These are phyloP conservation scores for Aradophagus sp. DNA, from an alignment of 1,140 invertebrate species.

Conservation along the genomic window DNA sequence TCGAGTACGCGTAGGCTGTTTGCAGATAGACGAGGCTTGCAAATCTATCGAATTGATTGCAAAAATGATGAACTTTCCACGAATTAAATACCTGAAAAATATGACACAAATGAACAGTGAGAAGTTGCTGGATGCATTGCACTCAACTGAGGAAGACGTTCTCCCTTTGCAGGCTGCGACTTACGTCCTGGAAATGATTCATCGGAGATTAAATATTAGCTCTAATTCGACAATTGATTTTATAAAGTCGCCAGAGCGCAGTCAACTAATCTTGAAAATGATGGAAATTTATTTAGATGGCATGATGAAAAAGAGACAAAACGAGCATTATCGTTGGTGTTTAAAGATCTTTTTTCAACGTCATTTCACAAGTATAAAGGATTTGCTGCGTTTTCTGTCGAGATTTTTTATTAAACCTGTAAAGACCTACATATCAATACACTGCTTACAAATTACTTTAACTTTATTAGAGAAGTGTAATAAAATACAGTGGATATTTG, in stretches of 20 bases:
- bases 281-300: conserved; percentile 62
- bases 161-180: conserved; percentile 69
- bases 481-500: conserved; percentile 51
- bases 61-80: conserved; percentile 62
- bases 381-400: conserved; percentile 64
- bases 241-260: conserved; percentile 61
- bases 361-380: conserved; percentile 62
- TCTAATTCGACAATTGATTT: conserved; percentile 61
- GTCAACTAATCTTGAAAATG: conserved; percentile 63
- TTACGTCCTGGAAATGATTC: conserved; percentile 71
- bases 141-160: conserved; percentile 59
- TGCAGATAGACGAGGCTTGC: conserved; percentile 56
- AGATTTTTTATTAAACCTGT: conserved; percentile 68
- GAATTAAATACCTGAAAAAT: conserved; percentile 37
- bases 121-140: conserved; percentile 63
- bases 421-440: conserved; percentile 60
- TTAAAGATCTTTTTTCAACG: conserved; percentile 69
- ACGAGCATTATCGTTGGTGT: conserved; percentile 66
- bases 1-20: conserved; percentile 62
- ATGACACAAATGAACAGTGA: conserved; percentile 67
- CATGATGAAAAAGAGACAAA: conserved; percentile 13
- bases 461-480: conserved; percentile 57
- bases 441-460: conserved; percentile 62
- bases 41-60: conserved; percentile 68
- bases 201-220: conserved; percentile 66